These are phyloP conservation scores for Phyllostomus discolor DNA, from an alignment of 2,113 vertebrate species.

Conservation along the genomic window DNA sequence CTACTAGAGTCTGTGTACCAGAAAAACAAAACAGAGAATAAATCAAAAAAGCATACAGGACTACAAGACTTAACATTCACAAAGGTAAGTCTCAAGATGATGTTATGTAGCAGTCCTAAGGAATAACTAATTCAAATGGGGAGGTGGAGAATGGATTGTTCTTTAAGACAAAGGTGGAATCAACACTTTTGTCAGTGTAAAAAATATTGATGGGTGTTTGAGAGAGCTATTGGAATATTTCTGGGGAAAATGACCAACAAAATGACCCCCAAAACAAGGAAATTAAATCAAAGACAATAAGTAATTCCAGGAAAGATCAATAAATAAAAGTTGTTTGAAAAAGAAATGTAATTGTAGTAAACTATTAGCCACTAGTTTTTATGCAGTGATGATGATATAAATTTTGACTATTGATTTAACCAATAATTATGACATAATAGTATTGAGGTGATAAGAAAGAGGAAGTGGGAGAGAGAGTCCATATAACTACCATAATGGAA, in stretches of 20 bases:
- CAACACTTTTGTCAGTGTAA: neutral
- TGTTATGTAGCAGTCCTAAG: neutral
- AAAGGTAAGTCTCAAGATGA: neutral
- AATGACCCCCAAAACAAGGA: neutral
- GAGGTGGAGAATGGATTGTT: neutral
- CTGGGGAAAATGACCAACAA: neutral
- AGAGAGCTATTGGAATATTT: neutral
- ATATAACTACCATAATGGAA: neutral
- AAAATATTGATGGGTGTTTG: neutral
- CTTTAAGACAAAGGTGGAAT: neutral
- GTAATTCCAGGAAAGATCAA: neutral
- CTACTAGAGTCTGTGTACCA: neutral
- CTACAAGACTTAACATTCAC: neutral
- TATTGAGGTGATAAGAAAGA: neutral
- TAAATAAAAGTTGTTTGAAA: neutral
- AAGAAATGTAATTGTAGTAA: neutral
- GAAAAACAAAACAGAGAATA: neutral
- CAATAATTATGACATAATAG: neutral
- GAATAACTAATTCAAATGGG: neutral
- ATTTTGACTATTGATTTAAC: neutral
- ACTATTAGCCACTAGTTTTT: neutral
- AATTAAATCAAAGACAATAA: neutral
- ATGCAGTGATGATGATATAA: neutral
- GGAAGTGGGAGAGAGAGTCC: neutral
- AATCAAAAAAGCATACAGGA: neutral